Conservation (phyloP, 2,797 vertebrate species). For the Sphenopsis melanotis region DNA sequence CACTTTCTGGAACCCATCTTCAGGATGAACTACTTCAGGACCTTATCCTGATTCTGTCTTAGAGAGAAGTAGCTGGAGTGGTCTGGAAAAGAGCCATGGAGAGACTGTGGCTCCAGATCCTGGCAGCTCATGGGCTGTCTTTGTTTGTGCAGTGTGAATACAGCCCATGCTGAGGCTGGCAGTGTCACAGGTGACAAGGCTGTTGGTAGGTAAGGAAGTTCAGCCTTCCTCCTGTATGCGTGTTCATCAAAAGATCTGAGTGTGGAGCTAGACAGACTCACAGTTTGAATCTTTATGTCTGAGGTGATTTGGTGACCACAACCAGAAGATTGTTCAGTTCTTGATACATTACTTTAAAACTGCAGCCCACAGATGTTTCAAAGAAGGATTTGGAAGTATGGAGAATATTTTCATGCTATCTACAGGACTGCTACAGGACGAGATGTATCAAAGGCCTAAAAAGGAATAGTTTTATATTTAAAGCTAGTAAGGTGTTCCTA, state of each 20-base stretch:
- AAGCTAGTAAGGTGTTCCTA: background rate
- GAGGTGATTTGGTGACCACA: background rate
- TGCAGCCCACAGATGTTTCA: background rate
- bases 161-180: background rate
- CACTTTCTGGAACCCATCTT: background rate
- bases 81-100: background rate
- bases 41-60: background rate
- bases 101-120: background rate
- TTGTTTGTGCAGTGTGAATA: background rate
- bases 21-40: background rate
- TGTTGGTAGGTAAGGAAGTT: background rate
- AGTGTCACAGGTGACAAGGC: fast-evolving
- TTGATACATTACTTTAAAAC: background rate
- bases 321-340: background rate
- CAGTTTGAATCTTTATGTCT: background rate
- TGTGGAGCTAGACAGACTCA: background rate
- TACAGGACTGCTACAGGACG: background rate
- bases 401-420: background rate
- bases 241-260: background rate
- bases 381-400: background rate
- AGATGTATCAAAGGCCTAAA: background rate
- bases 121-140: fast-evolving
- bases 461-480: background rate
- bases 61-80: background rate
- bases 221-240: background rate